A percentile compares a stretch with the other conserved stretches of the same genome.
Evolutionary conservation across 1,140 invertebrate species (phyloP).

Genomic region (Antheraea pernyi): DNA sequence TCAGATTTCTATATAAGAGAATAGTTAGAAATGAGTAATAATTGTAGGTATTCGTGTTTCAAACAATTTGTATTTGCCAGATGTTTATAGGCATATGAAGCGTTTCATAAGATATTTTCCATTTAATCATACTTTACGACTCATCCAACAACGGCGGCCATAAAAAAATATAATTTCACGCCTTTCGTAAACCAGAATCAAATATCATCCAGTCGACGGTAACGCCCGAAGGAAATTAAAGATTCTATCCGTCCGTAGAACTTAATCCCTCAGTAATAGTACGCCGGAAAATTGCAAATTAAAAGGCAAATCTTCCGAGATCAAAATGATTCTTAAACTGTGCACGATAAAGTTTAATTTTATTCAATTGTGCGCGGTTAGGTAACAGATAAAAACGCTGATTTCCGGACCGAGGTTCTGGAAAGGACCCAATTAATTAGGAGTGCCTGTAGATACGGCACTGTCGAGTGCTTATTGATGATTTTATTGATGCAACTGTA

Average conservation of each 20-base stretch:
- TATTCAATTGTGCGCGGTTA: conserved; percentile 6
- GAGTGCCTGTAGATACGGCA: conserved; percentile 3
- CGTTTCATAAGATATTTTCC: background rate
- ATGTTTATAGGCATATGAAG: background rate
- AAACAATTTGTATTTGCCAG: background rate
- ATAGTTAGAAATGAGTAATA: too few relatives aligned
- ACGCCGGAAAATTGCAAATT: conserved; percentile 69
- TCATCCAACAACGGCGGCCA: background rate
- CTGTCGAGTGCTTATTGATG: conserved; percentile 26
- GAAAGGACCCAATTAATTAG: conserved; percentile 61
- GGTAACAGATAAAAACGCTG: conserved; percentile 52
- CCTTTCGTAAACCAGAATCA: conserved; percentile 29
- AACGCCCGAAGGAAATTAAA: conserved; percentile 68
- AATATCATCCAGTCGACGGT: conserved; percentile 49
- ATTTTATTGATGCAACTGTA: conserved; percentile 14
- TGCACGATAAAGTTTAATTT: conserved; percentile 23
- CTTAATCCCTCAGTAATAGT: conserved; percentile 65
- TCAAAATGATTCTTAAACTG: conserved; percentile 18
- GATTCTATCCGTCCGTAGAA: conserved; percentile 64
- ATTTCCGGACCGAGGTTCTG: conserved; percentile 42
- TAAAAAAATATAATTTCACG: conserved; percentile 14
- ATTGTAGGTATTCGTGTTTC: too few relatives aligned
- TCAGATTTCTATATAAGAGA: too few relatives aligned
- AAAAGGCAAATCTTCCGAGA: conserved; percentile 29
- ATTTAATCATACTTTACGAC: background rate